Base-by-base conservation (phyloP, 1,140 invertebrate genomes). In the Ceratina japonica region DNA sequence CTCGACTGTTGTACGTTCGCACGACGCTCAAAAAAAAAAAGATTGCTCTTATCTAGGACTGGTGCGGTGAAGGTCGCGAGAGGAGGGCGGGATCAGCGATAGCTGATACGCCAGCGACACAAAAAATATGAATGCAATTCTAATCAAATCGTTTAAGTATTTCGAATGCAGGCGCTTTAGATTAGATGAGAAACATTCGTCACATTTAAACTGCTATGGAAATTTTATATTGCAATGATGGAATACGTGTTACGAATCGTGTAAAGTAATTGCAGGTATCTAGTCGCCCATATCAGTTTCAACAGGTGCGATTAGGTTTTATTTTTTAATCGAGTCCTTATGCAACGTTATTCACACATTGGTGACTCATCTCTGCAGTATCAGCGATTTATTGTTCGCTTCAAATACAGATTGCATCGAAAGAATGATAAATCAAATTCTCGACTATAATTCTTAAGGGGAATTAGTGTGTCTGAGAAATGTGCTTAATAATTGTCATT, bases 241-340 rank as follows among this genome's bases (percentile, higher is more conserved):
- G 3, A 15, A 44, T 44, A 64, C 15, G 31, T 63, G 4, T 52
- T 37, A 49, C 54, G n/a, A 72, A 27, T 64, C 31, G 18, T 10
- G 20, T 13, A 15, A 51, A 24, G 22, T 44, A 64, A 51, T 62
- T 52, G 44, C n/a, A 24, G 15, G 59, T 72, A 37, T 37, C 68
- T 72, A 27, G 59, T 54, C 69, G 12, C 2, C 49, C 22, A 56
- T 78, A 72, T 75, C 72, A 52, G 20, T 75, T 80, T 69, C 68
- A 81, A 81, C 79, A 37, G 63, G 75, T 81, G 62, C 18, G 61
- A 64, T 59, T 72, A 24, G 58, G n/a, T 81, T 72, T 63, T 80
- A 51, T 69, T 63, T 22, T 69, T 80, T 63, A 59, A 70, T 76
- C 64, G 12, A 24, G n/a, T 18, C 15, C 37, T 80, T 80, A 77